Conservation (phyloP, 2,113 vertebrate genomes). For the Platysteira castanea region DNA sequence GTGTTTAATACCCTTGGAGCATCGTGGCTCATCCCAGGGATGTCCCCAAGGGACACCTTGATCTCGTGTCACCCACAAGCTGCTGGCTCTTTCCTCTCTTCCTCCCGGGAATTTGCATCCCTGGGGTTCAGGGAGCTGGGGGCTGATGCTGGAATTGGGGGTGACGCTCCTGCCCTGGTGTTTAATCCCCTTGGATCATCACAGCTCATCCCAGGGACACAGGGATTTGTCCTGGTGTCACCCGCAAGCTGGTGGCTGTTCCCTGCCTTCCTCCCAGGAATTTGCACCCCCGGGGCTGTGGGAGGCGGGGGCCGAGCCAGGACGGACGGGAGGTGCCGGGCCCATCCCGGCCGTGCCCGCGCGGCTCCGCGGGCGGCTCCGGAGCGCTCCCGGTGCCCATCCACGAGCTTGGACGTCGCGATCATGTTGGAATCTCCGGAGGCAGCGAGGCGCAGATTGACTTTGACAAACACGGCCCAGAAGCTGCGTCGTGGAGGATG, state of each 20-base stretch:
- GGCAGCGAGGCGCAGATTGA: conserved; percentile 1
- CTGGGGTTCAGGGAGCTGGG: background rate
- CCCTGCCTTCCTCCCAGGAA: rapidly evolving
- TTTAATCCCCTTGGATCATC: background rate
- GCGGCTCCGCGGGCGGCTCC: rapidly evolving
- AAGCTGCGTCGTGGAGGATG: background rate
- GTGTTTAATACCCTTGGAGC: rapidly evolving
- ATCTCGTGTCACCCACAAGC: background rate
- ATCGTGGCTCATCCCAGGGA: background rate
- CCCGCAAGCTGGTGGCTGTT: background rate
- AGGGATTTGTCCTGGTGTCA: background rate
- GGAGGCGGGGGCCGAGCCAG: background rate
- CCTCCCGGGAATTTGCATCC: background rate
- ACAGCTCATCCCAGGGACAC: background rate
- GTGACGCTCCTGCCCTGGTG: no score
- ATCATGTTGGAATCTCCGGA: background rate
- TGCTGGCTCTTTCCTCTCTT: background rate
- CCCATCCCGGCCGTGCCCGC: rapidly evolving
- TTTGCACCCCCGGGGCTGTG: rapidly evolving
- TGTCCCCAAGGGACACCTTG: no score
- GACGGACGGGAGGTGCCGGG: rapidly evolving
- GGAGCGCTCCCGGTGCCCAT: rapidly evolving
- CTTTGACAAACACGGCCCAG: conserved; percentile 1
- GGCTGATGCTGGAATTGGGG: background rate
- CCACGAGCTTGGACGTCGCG: rapidly evolving